Evolutionary conservation across 2,888 invertebrate genomes (phyloP).

Genomic region (Diarsia mendica): DNA sequence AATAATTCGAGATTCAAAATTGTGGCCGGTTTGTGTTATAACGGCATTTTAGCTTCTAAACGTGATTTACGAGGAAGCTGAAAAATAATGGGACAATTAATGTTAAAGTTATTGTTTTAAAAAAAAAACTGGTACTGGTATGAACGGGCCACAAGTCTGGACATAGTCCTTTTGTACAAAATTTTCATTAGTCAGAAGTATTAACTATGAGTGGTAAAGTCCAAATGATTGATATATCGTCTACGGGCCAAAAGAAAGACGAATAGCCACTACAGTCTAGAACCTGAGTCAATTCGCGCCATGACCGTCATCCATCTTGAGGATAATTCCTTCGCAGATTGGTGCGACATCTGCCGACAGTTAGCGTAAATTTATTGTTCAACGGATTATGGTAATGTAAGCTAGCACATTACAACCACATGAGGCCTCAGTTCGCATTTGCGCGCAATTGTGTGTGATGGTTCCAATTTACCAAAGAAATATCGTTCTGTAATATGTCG

Average conservation of each 20-base stretch:
- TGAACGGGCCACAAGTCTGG: background rate
- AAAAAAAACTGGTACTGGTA: background rate
- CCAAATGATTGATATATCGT: slow-evolving; percentile 8
- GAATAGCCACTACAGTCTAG: slow-evolving; percentile 11
- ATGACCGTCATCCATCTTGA: slow-evolving; percentile 46
- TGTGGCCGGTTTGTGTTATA: background rate
- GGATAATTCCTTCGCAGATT: slow-evolving; percentile 44
- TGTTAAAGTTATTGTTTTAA: background rate
- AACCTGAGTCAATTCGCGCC: slow-evolving; percentile 19
- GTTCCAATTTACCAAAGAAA: background rate
- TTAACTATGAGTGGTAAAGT: background rate
- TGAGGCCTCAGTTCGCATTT: background rate
- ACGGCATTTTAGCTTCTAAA: background rate
- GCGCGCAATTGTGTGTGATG: background rate
- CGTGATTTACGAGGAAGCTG: background rate
- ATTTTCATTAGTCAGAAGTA: background rate
- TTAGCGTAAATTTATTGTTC: slow-evolving; percentile 49
- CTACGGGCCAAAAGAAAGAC: slow-evolving; percentile 22
- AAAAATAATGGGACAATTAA: background rate
- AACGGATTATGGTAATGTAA: slow-evolving; percentile 31
- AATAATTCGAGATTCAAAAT: background rate
- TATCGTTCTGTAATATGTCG: background rate
- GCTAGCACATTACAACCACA: background rate
- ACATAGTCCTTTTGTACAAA: background rate
- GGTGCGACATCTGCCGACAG: slow-evolving; percentile 38